Evolutionary conservation across 2,888 invertebrate species (phyloP).

Genomic region (Nemotelus nigrinus): DNA sequence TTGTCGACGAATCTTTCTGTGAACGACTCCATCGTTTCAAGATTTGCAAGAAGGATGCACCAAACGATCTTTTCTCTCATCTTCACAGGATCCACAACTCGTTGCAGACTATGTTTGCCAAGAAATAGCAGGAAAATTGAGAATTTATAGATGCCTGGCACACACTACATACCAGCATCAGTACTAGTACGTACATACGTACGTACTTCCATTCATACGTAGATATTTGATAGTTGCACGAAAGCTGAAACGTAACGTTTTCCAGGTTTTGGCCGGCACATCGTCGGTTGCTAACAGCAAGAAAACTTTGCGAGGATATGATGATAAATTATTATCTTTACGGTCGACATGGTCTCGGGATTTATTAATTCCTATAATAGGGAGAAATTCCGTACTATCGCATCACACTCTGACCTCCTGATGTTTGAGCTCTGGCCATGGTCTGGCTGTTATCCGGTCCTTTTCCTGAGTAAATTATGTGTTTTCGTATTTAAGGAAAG

Average conservation of each 20-base stretch:
- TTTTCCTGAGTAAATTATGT: constrained; percentile 12
- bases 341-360: constrained; percentile 47
- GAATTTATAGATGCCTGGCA: constrained; percentile 46
- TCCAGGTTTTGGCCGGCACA: constrained; percentile 36
- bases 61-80: neutral
- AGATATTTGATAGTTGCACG: neutral
- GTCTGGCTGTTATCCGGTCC: neutral
- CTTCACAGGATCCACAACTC: constrained; percentile 8
- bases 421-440: constrained; percentile 21
- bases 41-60: constrained; percentile 37
- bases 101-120: constrained; percentile 34
- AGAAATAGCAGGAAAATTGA: constrained; percentile 48
- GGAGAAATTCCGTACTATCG: constrained; percentile 23
- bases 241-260: neutral
- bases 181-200: neutral
- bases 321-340: constrained; percentile 50
- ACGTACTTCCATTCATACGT: neutral
- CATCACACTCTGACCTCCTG: constrained; percentile 30
- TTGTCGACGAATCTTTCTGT: constrained; percentile 7
- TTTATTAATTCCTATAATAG: constrained; percentile 48
- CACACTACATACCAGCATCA: neutral
- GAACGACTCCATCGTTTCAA: constrained; percentile 46
- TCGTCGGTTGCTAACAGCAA: constrained; percentile 41
- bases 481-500: constrained; percentile 12
- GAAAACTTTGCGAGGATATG: constrained; percentile 47